Base-by-base conservation (phyloP, 2,888 invertebrate genomes). In the Drosophila hawaiiensis region DNA sequence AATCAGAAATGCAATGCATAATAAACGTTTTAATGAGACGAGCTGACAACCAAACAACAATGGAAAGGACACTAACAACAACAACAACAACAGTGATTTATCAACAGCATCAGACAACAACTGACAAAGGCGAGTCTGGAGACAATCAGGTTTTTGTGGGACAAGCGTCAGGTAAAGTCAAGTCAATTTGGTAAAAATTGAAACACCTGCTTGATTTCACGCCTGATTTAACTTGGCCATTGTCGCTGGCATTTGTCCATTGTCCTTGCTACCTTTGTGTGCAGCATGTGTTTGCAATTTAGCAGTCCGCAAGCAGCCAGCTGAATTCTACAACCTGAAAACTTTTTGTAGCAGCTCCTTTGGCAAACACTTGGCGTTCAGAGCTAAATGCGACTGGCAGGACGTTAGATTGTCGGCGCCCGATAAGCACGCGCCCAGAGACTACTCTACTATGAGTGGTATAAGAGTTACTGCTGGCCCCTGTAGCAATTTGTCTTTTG, bases 201-300 rank as follows among this genome's bases (percentile, higher is more conserved):
- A 82, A 89, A 89, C 91, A 91, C 89, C 90, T 89, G 89, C 91
- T 87, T 88, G 83, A 90, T 90, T 90, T 90, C 82, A 90, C 90
- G 90, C 84, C 89, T 91, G 91, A 91, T 90, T 90, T 88, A 91
- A 90, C 91, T 78, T 84, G 73, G 75, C 87, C 84, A 83, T 89
- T 86, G 84, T 82, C 89, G 84, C 74, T 41, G 64, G 65, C 66
- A 53, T 63, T 71, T 71, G 65, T 72, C 83, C 75, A 67, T 66
- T 68, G 52, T 63, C 64, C 52, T 41, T 22, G 49, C 16, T 41
- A 58, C 61, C 62, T 53, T 58, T 61, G 59, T 80, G 70, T 74
- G 76, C 78, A 86, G 90, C 86, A 86, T 86, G 89, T 86, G 86
- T 90, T 86, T 83, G 91, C 91, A 90, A 89, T 90, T 90, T 91